Base-by-base conservation (phyloP, 2,797 vertebrate species). In the Emys orbicularis region DNA sequence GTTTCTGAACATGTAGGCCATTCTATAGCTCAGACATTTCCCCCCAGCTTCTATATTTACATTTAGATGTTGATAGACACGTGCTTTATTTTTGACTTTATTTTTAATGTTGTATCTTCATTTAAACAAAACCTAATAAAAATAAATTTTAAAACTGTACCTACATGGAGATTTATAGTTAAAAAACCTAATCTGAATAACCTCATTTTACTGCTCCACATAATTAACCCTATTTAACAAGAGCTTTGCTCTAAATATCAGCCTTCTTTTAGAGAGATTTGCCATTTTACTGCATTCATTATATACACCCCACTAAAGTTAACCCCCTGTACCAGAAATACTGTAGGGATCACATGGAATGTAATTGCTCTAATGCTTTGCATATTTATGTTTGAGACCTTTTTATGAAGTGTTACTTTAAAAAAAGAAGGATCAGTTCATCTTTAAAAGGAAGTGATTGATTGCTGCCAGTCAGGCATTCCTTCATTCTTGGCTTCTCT, bases 391-490 rank as follows among this genome's bases (percentile, higher is more conserved):
- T 95, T 97, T 88, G 95, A 98, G 97, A 97, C 98, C 98, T 98
- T 97, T 95, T 86, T 96, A 96, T 97, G 98, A 98, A 98, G 98
- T 98, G 98, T 98, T 97, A 97, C 97, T 98, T 98, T 97, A 96
- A 97, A 97, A 97, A 98, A 98, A 98, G 97, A 98, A 98, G 93
- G 97, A 98, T 97, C 97, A 89, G 97, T 98, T 98, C 97, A 94
- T 98, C 98, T 98, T 98, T 98, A 97, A 98, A 98, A 98, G 95
- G 97, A 96, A 98, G 97, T 99, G 99, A 99, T 99, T 99, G 99
- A 99, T 99, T 93, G 98, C 98, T 99, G 99, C 99, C 99, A 99
- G 99, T 99, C 98, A 98, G 98, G 98, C 98, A 98, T 98, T 98
- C 97, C 98, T 98, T 98, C 99, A 98, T 98, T 98, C 98, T 98